Evolutionary conservation across 1,140 invertebrate species (phyloP).

Genomic region (Bombus confusus): DNA sequence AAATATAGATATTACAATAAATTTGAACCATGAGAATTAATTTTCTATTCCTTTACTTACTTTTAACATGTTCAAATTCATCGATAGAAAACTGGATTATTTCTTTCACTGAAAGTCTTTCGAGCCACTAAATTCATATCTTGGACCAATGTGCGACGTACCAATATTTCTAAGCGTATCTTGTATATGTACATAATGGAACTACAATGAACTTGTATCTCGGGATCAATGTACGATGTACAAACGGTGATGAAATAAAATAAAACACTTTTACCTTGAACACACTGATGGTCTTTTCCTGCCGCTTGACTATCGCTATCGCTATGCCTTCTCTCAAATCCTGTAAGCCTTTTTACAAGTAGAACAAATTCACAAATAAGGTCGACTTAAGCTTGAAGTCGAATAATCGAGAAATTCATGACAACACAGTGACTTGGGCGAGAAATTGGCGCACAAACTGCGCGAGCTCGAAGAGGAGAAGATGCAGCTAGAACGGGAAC

Average conservation of each 20-base stretch:
- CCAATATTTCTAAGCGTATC: slow-evolving; percentile 25
- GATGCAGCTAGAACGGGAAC: slow-evolving; percentile 81
- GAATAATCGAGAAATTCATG: slow-evolving; percentile 41
- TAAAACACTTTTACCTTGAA: slow-evolving; percentile 39
- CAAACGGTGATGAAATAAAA: slow-evolving; percentile 47
- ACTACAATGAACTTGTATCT: slow-evolving; percentile 34
- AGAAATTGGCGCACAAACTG: slow-evolving; percentile 83
- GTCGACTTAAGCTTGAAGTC: slow-evolving; percentile 3
- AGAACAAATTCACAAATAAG: not conserved
- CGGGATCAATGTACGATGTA: slow-evolving; percentile 40
- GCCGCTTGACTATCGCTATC: slow-evolving; percentile 28
- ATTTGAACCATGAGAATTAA: not conserved
- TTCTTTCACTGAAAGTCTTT: not conserved
- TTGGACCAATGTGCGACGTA: not conserved
- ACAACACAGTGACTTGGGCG: slow-evolving; percentile 79
- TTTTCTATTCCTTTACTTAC: not conserved
- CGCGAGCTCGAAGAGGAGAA: slow-evolving; percentile 84
- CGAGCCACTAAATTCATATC: not conserved
- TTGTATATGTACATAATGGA: slow-evolving; percentile 38
- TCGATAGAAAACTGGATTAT: not conserved
- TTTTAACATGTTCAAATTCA: not conserved
- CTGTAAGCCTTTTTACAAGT: slow-evolving; percentile 9
- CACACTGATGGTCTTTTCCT: slow-evolving; percentile 36
- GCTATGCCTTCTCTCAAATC: not conserved
- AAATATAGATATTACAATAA: not conserved